These are phyloP conservation scores for Psittacula cyanocephala DNA, from an alignment of 2,113 vertebrate genomes.

Conservation along the genomic window DNA sequence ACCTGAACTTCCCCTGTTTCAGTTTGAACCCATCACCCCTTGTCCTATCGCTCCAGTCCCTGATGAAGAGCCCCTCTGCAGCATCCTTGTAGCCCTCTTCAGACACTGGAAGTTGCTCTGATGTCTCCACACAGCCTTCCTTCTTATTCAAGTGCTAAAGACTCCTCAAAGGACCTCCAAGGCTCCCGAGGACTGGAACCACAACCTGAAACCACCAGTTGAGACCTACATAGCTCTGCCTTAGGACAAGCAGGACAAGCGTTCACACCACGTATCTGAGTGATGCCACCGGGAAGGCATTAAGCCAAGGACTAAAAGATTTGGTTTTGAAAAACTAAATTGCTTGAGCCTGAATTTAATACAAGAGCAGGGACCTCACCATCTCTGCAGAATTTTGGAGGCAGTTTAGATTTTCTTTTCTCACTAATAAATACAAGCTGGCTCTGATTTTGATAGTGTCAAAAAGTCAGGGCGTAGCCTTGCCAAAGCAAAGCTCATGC, in stretches of 20 bases:
- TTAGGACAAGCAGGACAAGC: too few species aligned
- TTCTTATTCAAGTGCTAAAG: not conserved
- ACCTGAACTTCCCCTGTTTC: too few species aligned
- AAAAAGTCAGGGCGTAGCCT: not conserved
- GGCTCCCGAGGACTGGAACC: not conserved
- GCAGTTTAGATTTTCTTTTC: not conserved
- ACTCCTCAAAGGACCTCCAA: rapidly evolving
- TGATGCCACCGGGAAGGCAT: not conserved
- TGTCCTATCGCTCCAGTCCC: not conserved
- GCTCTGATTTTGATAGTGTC: not conserved
- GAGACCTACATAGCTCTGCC: not conserved
- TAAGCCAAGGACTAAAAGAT: not conserved
- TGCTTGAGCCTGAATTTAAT: not conserved
- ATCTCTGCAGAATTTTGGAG: not conserved
- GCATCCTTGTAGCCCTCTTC: not conserved
- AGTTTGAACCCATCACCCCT: not conserved
- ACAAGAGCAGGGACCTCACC: not conserved
- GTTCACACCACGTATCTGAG: rapidly evolving
- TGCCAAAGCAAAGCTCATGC: not conserved
- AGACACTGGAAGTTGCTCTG: not conserved
- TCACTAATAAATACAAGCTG: not conserved
- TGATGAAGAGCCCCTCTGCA: not conserved
- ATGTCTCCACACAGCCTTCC: not conserved
- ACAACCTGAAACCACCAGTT: not conserved
- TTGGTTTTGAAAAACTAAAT: not conserved